A percentile compares a stretch with the other conserved stretches of the same genome.
Conservation (phyloP, 2,113 vertebrate genomes). For the Periophthalmodon schlosseri region DNA sequence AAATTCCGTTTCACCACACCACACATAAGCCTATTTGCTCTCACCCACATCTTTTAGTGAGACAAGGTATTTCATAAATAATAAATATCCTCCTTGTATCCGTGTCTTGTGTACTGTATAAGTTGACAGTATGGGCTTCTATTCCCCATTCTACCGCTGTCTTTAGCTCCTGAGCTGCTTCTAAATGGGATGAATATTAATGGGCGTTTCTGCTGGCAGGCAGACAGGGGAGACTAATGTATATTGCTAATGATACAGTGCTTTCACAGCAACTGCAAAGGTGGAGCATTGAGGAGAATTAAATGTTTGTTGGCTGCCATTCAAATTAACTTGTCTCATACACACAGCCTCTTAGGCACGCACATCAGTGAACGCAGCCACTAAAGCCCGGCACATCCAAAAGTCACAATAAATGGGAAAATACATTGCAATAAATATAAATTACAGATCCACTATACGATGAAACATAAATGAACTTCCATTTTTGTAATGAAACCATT, state of each 20-base stretch:
- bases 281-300: slow-evolving; percentile 54
- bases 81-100: neutral
- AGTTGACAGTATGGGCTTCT: slow-evolving; percentile 28
- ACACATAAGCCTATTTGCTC: slow-evolving; percentile 37
- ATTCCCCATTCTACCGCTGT: slow-evolving; percentile 23
- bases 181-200: slow-evolving; percentile 58
- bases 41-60: slow-evolving; percentile 32
- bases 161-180: slow-evolving; percentile 39
- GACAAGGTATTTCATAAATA: slow-evolving; percentile 21
- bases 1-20: slow-evolving; percentile 43
- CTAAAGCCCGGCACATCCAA: neutral
- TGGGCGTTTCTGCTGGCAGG: slow-evolving; percentile 43
- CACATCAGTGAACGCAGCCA: slow-evolving; percentile 31
- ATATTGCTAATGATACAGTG: slow-evolving; percentile 62
- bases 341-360: slow-evolving; percentile 5
- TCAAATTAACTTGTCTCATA: slow-evolving; percentile 52
- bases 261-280: slow-evolving; percentile 55
- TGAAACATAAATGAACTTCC: neutral
- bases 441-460: neutral
- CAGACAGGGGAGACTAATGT: slow-evolving; percentile 56
- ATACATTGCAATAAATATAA: neutral
- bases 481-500: neutral
- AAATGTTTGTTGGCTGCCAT: slow-evolving; percentile 61
- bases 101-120: neutral
- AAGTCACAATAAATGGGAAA: slow-evolving; percentile 8